Evolutionary conservation across 2,888 invertebrate genomes (phyloP), one percentile per base, ranked within the genome.

Genomic region (Tipula vernalis): DNA sequence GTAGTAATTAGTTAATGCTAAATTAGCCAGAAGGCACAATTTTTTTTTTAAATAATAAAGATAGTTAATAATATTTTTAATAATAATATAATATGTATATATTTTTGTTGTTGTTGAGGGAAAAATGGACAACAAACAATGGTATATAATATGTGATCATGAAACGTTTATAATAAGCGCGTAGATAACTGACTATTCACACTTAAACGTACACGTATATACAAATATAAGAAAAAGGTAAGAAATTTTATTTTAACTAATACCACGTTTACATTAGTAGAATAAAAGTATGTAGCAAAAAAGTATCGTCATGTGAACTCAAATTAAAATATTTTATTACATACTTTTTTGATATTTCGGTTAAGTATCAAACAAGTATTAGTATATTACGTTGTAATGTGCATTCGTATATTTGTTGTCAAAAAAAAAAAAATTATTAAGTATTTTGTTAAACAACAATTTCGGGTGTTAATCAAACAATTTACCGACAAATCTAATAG

Each of bases 1-100:
- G 44, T 86, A 28, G 86, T 86, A 86, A 86, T 86, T 86, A 86
- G 86, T 86, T 86, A 86, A 86, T 47, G 86, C 44, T 47, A 47
- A 86, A 44, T 86, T 86, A 28, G 86, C 86, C 44, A 28, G 13
- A 86, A 47, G 86, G 84, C 84, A 84, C 5, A 84, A 4, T 39
- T 84, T 39, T 84, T 36, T 36, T 84, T 84, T 84, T 84, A 39
- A 39, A 39, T 84, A 84, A 41, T 39, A 84, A 84, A 71, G 71
- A 71, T 71, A 71, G 71, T 71, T 71, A 71, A 71, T 71, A 71
- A 71, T 71, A 28, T 71, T 71, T 71, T 28, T 71, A 71, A 28
- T 71, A 51, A 71, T 71, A 71, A 51, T 28, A 71, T 71, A 71
- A 71, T 71, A 71, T 71, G 28, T 71, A 71, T 28, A 71, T 28